Evolutionary conservation across 2,888 invertebrate species (phyloP), one percentile per base, ranked within the genome.

Genomic region (Drosophila anceps): DNA sequence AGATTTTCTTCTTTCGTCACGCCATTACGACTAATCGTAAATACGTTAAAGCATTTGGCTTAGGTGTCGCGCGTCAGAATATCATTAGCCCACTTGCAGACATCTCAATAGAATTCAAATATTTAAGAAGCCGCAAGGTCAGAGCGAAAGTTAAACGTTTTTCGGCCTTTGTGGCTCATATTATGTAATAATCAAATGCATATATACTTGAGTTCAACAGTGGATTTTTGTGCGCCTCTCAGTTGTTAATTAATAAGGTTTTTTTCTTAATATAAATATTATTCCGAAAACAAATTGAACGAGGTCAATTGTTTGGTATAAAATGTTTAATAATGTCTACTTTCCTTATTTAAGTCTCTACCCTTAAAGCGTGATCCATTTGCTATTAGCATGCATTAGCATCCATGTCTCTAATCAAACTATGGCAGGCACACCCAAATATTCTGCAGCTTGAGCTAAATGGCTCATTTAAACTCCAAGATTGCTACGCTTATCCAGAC

Each of bases 131-230:
- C 43, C 53, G 51, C 76, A 77, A 77, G 76, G 80, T 80, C 76
- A 76, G 48, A 53, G 55, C 58, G 65, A 70, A 80, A 77, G 76
- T 67, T 71, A 71, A 80, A 66, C 48, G 48, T 61, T 58, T 61
- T 71, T 71, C 60, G 43, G 61, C 57, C 60, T 60, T 27, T 53
- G 20, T 59, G 43, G 33, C 7, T 27, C 41, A 48, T 41, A 58
- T 77, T 80, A 46, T 53, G 60, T 66, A 63, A 77, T 35, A 62
- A 35, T n/a, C 37, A n/a, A 15, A 27, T 18, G 20, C 13, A 31
- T 18, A n/a, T 44, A 20, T 10, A 39, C 13, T 18, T 31, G 18
- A 41, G 29, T 10, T 43, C 24, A 13, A 24, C 37, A 7, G 27
- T n/a, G 27, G n/a, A 27, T 10, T 3, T 3, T 24, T 27, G 27